Evolutionary conservation across 2,113 vertebrate genomes (phyloP), one percentile per base, ranked within the genome.

Genomic region (Coptodon bakossiorum): DNA sequence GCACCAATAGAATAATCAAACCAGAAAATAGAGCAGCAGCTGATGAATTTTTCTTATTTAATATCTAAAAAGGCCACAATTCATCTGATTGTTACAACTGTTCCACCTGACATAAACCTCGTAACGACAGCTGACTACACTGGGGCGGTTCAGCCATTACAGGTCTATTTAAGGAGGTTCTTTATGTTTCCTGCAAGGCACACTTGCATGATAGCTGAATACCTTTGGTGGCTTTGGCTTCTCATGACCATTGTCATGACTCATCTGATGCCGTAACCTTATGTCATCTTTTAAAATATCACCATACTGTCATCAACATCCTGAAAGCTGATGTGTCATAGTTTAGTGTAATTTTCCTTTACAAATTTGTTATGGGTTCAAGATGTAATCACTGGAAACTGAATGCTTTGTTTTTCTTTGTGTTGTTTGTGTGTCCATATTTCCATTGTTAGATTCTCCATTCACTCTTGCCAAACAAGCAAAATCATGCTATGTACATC

Each of bases 201-300:
- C 11, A 83, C 80, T 43, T 79, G 22, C 59, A 40, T 11, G 7
- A 54, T 86, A 43, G 48, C 76, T 79, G 10, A 61, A 84, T 38
- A 78, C 56, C 19, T 38, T 29, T 61, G 53, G 31, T 73, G 36
- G 29, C 53, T 48, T 38, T 52, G 29, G 38, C 36, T 81, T 85
- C 54, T 57, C 54, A 48, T 19, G 9, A 59, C 34, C 40, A 6
- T 29, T 29, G 38, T 71, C 43, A 29, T 88, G 59, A 91, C 80
- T 92, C 78, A 86, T 81, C 40, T 76, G 52, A 81, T 61, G 52
- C 27, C 0, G 6, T 57, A 83, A 82, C 52, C 43, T 24, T 84
- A 66, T 76, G 27, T 90, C 80, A 87, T 87, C 81, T 84, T 59
- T 63, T 84, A 17, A 86, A 80, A 87, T 81, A 68, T 81, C 82